Conservation (phyloP, 2,888 invertebrate genomes). For the Catotricha subobsoleta region DNA sequence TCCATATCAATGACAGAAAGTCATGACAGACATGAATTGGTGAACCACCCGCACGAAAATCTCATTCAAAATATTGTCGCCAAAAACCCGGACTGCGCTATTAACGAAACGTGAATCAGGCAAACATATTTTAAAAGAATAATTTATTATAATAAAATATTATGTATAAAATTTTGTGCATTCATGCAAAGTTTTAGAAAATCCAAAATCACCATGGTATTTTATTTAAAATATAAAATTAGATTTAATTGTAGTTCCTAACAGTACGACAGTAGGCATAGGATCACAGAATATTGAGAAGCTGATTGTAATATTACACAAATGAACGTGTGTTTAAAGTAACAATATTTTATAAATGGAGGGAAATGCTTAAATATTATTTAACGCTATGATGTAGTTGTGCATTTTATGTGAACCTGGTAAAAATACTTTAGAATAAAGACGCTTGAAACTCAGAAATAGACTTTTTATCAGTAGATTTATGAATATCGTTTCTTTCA, state of each 20-base stretch:
- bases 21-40: too few relatives aligned
- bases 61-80: too few relatives aligned
- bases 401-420: background rate
- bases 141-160: too few relatives aligned
- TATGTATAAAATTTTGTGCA: too few relatives aligned
- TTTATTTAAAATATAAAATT: background rate
- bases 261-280: background rate
- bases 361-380: background rate
- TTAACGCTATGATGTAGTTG: background rate
- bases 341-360: background rate
- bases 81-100: too few relatives aligned
- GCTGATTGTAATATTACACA: background rate
- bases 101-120: too few relatives aligned
- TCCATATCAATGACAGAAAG: too few relatives aligned
- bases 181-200: background rate
- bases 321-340: background rate
- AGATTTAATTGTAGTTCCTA: conserved; percentile 1
- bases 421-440: conserved; percentile 2
- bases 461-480: too few relatives aligned
- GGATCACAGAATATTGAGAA: too few relatives aligned
- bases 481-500: too few relatives aligned
- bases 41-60: too few relatives aligned
- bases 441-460: conserved; percentile 2
- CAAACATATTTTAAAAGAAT: too few relatives aligned
- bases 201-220: background rate